A percentile compares a stretch with the other conserved stretches of the same genome.
Conservation (phyloP, 2,113 vertebrate genomes). For the Brachirus orientalis region DNA sequence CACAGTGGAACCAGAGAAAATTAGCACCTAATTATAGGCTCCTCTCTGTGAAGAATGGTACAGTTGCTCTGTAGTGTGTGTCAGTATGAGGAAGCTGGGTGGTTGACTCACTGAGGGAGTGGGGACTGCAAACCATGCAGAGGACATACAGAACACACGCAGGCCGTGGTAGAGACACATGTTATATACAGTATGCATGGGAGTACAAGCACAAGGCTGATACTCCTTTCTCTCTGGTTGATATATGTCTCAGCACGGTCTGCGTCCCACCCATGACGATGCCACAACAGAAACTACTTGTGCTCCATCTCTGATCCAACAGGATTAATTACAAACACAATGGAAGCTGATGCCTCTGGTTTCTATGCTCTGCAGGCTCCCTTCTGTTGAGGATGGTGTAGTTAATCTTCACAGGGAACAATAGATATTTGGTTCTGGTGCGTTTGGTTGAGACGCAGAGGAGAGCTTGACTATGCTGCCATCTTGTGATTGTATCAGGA, state of each 20-base stretch:
- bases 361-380: constrained; percentile 50
- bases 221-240: constrained; percentile 41
- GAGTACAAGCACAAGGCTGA: constrained; percentile 16
- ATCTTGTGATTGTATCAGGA: constrained; percentile 75
- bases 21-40: constrained; percentile 80
- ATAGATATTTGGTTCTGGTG: constrained; percentile 50
- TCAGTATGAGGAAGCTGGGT: constrained; percentile 62
- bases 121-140: constrained; percentile 32
- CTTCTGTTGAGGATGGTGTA: constrained; percentile 43
- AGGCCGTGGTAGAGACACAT: constrained; percentile 23
- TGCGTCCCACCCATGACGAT: constrained; percentile 12
- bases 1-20: constrained; percentile 74
- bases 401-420: constrained; percentile 71
- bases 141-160: constrained; percentile 25
- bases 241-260: constrained; percentile 50
- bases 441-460: constrained; percentile 40
- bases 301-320: constrained; percentile 60
- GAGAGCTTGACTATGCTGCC: constrained; percentile 75
- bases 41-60: constrained; percentile 70
- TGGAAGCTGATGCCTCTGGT: constrained; percentile 56
- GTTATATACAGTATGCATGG: constrained; percentile 40
- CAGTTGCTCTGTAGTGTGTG: constrained; percentile 59
- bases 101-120: constrained; percentile 62
- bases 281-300: constrained; percentile 63
- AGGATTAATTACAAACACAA: constrained; percentile 76